A percentile compares a stretch with the other conserved stretches of the same genome.
These are phyloP conservation scores for Aphaenogaster ashmeadi DNA, from an alignment of 1,140 invertebrate species.

Conservation along the genomic window DNA sequence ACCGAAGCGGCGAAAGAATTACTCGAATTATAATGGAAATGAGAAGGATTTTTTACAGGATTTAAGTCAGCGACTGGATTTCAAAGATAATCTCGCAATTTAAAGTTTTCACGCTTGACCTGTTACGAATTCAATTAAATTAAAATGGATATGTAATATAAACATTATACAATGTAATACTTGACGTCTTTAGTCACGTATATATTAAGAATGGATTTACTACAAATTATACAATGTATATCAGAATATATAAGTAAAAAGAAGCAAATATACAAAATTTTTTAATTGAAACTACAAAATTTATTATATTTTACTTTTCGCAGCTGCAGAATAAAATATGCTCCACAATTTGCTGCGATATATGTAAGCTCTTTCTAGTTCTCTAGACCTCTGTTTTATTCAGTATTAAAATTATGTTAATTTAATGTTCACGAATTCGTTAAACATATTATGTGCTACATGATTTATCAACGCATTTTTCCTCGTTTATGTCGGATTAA, in stretches of 20 bases:
- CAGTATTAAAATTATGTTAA: background rate
- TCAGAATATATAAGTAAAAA: background rate
- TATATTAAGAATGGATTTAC: background rate
- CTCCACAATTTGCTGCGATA: background rate
- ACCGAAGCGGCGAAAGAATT: constrained; percentile 51
- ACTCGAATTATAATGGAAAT: constrained; percentile 50
- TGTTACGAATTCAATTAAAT: constrained; percentile 48
- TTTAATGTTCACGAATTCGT: background rate
- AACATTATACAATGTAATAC: constrained; percentile 4
- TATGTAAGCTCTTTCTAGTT: too few relatives aligned
- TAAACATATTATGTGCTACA: background rate
- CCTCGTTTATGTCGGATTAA: background rate
- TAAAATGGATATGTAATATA: constrained; percentile 7
- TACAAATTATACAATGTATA: background rate
- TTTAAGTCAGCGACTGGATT: constrained; percentile 55
- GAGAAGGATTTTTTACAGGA: constrained; percentile 38
- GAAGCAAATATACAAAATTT: background rate
- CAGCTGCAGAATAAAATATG: background rate
- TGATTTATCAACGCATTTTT: background rate
- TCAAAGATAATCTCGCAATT: constrained; percentile 59
- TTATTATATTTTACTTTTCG: background rate
- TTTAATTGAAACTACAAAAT: constrained; percentile 15
- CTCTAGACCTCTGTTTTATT: background rate
- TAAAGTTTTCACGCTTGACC: constrained; percentile 45
- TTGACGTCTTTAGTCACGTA: background rate